Evolutionary conservation across 2,888 invertebrate genomes (phyloP), one percentile per base, ranked within the genome.

Genomic region (Hydraecia micacea): DNA sequence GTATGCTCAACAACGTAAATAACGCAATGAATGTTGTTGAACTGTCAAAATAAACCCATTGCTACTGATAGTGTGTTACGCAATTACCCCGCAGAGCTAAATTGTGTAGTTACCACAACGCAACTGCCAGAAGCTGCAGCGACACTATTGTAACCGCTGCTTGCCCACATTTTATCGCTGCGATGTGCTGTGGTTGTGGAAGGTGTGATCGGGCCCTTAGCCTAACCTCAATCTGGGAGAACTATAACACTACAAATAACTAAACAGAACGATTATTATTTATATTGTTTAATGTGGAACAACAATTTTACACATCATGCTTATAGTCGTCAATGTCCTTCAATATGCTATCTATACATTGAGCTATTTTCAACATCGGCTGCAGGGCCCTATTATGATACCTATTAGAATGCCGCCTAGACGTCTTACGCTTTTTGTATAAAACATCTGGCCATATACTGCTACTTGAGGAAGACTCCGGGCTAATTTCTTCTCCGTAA

Each of bases 281-380:
- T 58, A 39, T 52, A 69, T 63, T 63, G 21, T 84, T 86, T 85
- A 86, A 76, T 85, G 49, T 66, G 73, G 36, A 66, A 83, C 81
- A 80, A 81, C 62, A 86, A 86, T 89, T 89, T 87, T 68, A 89
- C 83, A 86, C 52, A 68, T 80, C 60, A 52, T 69, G 72, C 72
- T 85, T 84, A 76, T 80, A 90, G 78, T 92, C 92, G 60, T 93
- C 91, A 52, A 93, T 89, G 79, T 95, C 93, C 75, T 91, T 90
- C 78, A 96, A 81, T 79, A 95, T 86, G 66, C 83, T 91, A 79
- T 96, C 95, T 62, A 96, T 93, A 80, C 94, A 94, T 28, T 87
- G 90, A 39, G 94, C 93, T 77, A 96, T 91, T 89, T 94, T 92
- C 52, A 94, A 79, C 93, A 96, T 94, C 2, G 95, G 95, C 77